Base-by-base conservation (phyloP, 1,140 invertebrate genomes). In the Cylas formicarius region DNA sequence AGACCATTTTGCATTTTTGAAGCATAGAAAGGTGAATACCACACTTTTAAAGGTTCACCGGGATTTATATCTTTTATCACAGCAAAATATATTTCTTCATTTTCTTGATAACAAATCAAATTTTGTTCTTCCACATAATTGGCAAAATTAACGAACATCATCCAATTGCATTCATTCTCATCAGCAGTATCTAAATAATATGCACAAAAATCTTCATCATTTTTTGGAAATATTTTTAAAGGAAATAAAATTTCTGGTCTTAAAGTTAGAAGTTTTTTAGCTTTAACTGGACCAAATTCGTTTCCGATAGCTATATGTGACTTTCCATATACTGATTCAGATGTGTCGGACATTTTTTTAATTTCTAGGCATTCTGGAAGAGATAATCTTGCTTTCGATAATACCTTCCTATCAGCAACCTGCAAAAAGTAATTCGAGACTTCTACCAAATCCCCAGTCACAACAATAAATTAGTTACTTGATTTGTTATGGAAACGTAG, bases 71-170 rank as follows among this genome's bases (percentile, higher is more conserved):
- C 64, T 27, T 67, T 70, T 35, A 73, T 70, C 3, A 71, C 66
- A 47, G 72, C 71, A 63, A 78, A 81, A 63, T 70, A 81, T 37
- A 82, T 77, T 42, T 76, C 66, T 22, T 66, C 58, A 9, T 68
- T 57, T 13, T 71, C 60, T 57, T 81, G 78, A 62, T 77, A 81
- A 41, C 78, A 79, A 29, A 81, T 71, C 23, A 80, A 62, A 67
- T 82, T 82, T 59, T 79, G 76, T 41, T 73, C 68, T 10, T 65
- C 53, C 18, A 61, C 33, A 34, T 58, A 56, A 19, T 55, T 61
- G 2, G 75, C 74, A 42, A 71, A 62, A 24, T 62, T 63, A 7
- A 81, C 71, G 53, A 76, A 75, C 47, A 72, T 71, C 75, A 81
- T 76, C 80, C 80, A 82, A 67, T 77, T 81, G 44, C 74, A 75